These are phyloP conservation scores for Xiphorhynchus elegans DNA, from an alignment of 2,113 vertebrate species.

Conservation along the genomic window DNA sequence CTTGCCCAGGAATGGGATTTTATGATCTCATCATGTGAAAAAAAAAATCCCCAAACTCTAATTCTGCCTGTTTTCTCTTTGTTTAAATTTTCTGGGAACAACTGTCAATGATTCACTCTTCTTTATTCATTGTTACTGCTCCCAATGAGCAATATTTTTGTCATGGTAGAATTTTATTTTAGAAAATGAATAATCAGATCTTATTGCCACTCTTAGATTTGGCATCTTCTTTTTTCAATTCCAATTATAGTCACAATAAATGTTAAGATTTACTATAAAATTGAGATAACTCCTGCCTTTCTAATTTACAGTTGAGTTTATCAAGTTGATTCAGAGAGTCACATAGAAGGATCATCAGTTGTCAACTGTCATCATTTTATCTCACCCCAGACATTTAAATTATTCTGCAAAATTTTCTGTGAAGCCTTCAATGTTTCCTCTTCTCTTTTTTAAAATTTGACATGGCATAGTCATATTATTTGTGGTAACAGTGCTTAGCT, in stretches of 20 bases:
- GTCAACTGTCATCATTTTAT: background rate
- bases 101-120: background rate
- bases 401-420: constrained; percentile 6
- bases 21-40: background rate
- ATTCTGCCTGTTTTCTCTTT: background rate
- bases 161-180: background rate
- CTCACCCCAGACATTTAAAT: background rate
- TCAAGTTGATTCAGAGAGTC: background rate
- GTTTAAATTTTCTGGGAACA: background rate
- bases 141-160: background rate
- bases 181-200: background rate
- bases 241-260: background rate
- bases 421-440: background rate
- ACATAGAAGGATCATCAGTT: background rate
- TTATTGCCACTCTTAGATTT: background rate
- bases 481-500: background rate
- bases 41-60: background rate
- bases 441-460: background rate
- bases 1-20: background rate
- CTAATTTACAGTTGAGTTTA: background rate
- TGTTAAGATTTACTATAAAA: constrained; percentile 6
- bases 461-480: background rate
- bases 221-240: background rate
- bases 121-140: background rate
- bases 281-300: background rate